phyloP scores from a whole-genome alignment of 2,797 vertebrate species.

The Sarcophilus harrisii region DNA sequence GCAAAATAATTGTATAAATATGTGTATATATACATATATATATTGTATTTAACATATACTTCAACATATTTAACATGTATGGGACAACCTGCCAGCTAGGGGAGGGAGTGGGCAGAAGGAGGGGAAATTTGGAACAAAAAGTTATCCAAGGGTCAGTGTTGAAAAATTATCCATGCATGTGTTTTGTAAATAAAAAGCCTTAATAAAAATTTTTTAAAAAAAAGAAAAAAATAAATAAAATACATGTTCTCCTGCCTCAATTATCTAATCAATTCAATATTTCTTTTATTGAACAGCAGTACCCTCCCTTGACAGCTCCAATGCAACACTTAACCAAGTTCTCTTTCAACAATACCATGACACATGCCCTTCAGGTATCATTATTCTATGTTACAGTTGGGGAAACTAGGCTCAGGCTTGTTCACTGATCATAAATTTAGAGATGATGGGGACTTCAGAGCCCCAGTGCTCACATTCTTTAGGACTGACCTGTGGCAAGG shows the following conservation, averaged over 20 bases:
- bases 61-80: too few relatives aligned
- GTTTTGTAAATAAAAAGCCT: too few relatives aligned
- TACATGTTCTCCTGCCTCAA: neutral
- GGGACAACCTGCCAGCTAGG: too few relatives aligned
- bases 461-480: constrained; percentile 94
- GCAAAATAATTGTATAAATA: too few relatives aligned
- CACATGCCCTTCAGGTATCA: neutral
- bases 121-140: too few relatives aligned
- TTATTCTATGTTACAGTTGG: neutral
- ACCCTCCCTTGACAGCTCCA: neutral
- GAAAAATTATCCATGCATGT: too few relatives aligned
- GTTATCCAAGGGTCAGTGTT: too few relatives aligned
- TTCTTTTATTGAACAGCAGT: neutral
- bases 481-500: constrained; percentile 91
- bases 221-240: neutral
- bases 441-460: neutral
- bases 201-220: too few relatives aligned
- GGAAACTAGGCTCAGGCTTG: neutral
- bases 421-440: neutral
- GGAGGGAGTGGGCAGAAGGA: too few relatives aligned
- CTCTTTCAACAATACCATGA: neutral
- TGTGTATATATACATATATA: too few relatives aligned
- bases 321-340: neutral
- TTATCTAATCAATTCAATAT: neutral
- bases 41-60: too few relatives aligned